These are phyloP conservation scores for Gavia stellata DNA, from an alignment of 2,113 vertebrate genomes.

Conservation along the genomic window DNA sequence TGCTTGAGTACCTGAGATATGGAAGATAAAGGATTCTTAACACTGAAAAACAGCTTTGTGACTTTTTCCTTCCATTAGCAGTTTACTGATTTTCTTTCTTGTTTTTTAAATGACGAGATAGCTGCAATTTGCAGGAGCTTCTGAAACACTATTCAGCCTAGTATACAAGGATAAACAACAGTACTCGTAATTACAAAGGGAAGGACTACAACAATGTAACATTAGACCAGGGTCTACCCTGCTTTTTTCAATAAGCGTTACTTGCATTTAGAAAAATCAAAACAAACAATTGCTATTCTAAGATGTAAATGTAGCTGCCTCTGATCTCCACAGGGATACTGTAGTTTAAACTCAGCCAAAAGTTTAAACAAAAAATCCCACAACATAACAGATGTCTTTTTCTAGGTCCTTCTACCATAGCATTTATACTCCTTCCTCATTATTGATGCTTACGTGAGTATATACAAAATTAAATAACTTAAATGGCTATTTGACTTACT, in stretches of 20 bases:
- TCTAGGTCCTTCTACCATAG: not conserved
- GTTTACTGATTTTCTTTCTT: not conserved
- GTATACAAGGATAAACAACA: not conserved
- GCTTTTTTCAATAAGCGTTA: not conserved
- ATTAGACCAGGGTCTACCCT: not conserved
- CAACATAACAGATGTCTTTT: not conserved
- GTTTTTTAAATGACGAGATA: not conserved
- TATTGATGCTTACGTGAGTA: not conserved
- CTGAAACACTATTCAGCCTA: not conserved
- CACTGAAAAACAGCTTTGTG: not conserved
- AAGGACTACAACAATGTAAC: not conserved
- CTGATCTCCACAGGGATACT: not conserved
- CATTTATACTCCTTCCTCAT: not conserved
- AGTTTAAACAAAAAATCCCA: not conserved
- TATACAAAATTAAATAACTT: not conserved
- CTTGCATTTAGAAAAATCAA: not conserved
- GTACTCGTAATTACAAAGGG: not conserved
- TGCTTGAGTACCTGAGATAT: not conserved
- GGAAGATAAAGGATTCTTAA: not conserved
- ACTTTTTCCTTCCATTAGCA: not conserved
- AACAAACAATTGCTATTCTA: not conserved
- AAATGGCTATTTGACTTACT: constrained; percentile 63
- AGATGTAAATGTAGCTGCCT: not conserved
- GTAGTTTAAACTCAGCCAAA: not conserved
- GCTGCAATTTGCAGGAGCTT: not conserved